Conservation (phyloP, 2,888 invertebrate genomes). For the Alcis repandata region DNA sequence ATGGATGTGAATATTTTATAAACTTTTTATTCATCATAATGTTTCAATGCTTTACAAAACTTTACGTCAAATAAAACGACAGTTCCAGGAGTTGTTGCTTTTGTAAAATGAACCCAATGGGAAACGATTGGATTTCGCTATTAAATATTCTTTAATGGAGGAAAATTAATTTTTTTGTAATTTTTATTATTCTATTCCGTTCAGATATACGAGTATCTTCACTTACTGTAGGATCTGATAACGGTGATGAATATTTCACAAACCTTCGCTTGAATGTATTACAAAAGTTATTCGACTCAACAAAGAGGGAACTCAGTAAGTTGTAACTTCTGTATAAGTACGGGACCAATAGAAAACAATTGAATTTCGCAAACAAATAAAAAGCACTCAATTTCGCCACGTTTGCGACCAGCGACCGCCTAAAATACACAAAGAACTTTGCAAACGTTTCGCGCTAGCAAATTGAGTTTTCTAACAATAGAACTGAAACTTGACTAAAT, state of each 20-base stretch:
- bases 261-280: not conserved
- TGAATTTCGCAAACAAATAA: slow-evolving; percentile 20
- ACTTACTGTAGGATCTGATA: not conserved
- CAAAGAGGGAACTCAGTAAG: not conserved
- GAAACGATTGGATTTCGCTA: too few species aligned
- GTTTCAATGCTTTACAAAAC: too few species aligned
- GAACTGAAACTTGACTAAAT: slow-evolving; percentile 28
- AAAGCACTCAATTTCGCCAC: slow-evolving; percentile 18
- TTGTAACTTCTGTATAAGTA: not conserved
- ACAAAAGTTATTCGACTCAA: not conserved
- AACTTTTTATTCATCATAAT: too few species aligned
- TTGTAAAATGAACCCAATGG: too few species aligned
- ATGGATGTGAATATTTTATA: too few species aligned
- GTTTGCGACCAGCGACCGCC: slow-evolving; percentile 5
- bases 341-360: slow-evolving; percentile 10
- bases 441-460: slow-evolving; percentile 21
- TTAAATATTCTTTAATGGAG: too few species aligned
- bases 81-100: too few species aligned
- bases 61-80: too few species aligned
- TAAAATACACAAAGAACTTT: slow-evolving; percentile 20
- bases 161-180: too few species aligned
- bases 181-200: not conserved
- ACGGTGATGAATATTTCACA: slow-evolving; percentile 1
- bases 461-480: slow-evolving; percentile 37
- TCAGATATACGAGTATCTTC: not conserved